phyloP scores from a whole-genome alignment of 2,797 vertebrate genomes.

The Strix occidentalis region DNA sequence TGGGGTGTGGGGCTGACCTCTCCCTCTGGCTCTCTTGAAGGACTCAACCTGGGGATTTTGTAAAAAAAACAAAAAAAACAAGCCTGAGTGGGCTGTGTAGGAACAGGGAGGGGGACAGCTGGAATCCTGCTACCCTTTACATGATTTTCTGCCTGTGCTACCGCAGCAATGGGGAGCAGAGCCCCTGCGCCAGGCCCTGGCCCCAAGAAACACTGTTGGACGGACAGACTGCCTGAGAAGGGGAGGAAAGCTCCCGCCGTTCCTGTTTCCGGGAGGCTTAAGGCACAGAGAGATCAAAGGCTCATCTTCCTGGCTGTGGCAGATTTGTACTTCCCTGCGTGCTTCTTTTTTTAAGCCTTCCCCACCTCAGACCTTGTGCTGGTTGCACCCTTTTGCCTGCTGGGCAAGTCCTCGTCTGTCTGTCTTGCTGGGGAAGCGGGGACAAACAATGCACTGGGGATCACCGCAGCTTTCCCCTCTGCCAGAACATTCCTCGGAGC shows the following conservation, averaged over 20 bases:
- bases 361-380: not conserved
- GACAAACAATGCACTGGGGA: rapidly evolving
- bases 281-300: not conserved
- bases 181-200: not conserved
- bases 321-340: not conserved
- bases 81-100: not conserved
- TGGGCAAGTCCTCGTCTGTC: not conserved
- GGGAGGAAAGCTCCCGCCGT: not conserved
- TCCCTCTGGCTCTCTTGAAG: not conserved
- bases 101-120: not conserved
- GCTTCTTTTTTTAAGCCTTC: not conserved
- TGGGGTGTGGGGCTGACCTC: not conserved
- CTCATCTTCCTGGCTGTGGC: not conserved
- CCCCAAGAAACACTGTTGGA: rapidly evolving
- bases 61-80: not conserved
- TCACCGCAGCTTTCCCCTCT: not conserved
- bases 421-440: not conserved
- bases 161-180: not conserved
- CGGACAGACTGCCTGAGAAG: not conserved
- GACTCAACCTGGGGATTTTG: not conserved
- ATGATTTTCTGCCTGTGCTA: not conserved
- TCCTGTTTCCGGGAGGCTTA: not conserved
- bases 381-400: not conserved
- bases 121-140: not conserved
- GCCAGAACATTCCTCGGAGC: not conserved